These are phyloP conservation scores for Hydrocynus forskahlii DNA, from an alignment of 2,797 vertebrate species.

Conservation along the genomic window DNA sequence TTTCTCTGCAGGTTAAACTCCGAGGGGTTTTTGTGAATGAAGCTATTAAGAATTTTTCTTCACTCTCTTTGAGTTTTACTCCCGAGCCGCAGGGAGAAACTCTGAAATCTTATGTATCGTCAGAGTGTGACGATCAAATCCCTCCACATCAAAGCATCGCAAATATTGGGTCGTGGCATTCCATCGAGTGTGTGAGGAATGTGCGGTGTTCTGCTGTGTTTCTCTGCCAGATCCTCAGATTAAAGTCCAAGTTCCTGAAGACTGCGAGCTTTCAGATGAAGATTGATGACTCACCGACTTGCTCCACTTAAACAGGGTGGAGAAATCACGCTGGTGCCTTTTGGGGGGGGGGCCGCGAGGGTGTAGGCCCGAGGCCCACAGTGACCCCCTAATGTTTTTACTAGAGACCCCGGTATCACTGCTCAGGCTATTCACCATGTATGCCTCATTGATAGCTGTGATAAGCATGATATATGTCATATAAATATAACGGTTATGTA, in stretches of 20 bases:
- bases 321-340: neutral
- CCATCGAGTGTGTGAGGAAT: slow-evolving; percentile 51
- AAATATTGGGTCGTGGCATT: slow-evolving; percentile 70
- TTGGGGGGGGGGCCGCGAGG: too few species aligned
- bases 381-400: too few species aligned
- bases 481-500: too few species aligned
- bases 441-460: too few species aligned
- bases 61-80: too few species aligned
- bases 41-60: too few species aligned
- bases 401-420: too few species aligned
- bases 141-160: slow-evolving; percentile 56
- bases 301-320: neutral
- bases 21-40: too few species aligned
- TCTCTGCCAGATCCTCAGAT: slow-evolving; percentile 28
- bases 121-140: slow-evolving; percentile 47
- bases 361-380: too few species aligned
- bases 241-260: slow-evolving; percentile 27
- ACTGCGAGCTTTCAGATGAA: slow-evolving; percentile 12
- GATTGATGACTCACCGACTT: slow-evolving; percentile 19
- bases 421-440: too few species aligned
- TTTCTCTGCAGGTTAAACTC: too few species aligned
- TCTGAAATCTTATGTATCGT: slow-evolving; percentile 49
- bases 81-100: neutral
- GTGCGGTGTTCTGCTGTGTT: slow-evolving; percentile 1
- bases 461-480: too few species aligned